Evolutionary conservation across 2,888 invertebrate species (phyloP).

Genomic region (Hermaeophaga mercurialis): DNA sequence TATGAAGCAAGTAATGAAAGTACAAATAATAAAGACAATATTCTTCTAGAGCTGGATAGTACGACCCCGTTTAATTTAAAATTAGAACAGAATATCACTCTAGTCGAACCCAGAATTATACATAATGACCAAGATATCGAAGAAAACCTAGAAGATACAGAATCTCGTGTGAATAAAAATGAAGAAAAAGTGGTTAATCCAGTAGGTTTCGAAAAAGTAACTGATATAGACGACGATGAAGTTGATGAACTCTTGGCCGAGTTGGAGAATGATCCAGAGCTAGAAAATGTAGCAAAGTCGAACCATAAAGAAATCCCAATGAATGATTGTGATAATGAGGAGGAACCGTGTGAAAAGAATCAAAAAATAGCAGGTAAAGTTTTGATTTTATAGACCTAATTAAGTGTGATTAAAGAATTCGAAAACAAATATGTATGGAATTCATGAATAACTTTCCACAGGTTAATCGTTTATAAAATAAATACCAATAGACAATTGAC

Average conservation of each 20-base stretch:
- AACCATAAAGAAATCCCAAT: neutral
- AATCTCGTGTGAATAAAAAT: conserved; percentile 19
- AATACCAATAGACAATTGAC: too few relatives aligned
- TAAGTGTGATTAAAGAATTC: too few relatives aligned
- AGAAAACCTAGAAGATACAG: conserved; percentile 6
- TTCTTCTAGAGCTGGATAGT: neutral
- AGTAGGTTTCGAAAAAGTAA: conserved; percentile 16
- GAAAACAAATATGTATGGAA: too few relatives aligned
- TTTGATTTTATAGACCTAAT: too few relatives aligned
- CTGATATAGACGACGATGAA: conserved; percentile 21
- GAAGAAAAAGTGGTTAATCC: conserved; percentile 6
- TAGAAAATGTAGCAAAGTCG: too few relatives aligned
- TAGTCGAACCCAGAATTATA: neutral
- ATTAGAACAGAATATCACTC: neutral
- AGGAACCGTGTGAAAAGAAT: neutral
- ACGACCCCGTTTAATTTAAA: neutral
- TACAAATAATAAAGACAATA: neutral
- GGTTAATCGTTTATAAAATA: too few relatives aligned
- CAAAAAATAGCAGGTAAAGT: neutral
- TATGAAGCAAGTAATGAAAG: neutral
- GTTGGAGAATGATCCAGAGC: conserved; percentile 30
- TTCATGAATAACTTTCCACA: too few relatives aligned
- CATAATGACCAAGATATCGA: neutral
- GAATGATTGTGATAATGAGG: neutral
- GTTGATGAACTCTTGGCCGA: conserved; percentile 31